A percentile compares a stretch with the other conserved stretches of the same genome.
Conservation (phyloP, 2,888 invertebrate genomes). For the Cryptocephalus moraei region DNA sequence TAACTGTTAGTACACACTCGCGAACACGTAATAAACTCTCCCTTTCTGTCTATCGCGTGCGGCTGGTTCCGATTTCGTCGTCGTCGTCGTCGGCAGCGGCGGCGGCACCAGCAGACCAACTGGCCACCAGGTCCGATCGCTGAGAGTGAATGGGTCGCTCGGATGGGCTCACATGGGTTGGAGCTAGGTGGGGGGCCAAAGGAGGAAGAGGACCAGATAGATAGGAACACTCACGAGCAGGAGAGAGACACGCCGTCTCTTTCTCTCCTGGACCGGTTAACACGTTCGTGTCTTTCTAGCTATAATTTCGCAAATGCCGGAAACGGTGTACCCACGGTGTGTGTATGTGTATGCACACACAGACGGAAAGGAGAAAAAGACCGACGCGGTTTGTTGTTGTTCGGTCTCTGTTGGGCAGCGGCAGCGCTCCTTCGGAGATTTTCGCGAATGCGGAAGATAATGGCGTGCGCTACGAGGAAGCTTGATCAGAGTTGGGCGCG, state of each 20-base stretch:
- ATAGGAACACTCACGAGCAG: constrained; percentile 21
- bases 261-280: too few species aligned
- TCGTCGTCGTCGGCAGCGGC: too few species aligned
- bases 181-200: constrained; percentile 32
- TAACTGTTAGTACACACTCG: constrained; percentile 22
- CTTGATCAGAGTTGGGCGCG: too few species aligned
- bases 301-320: constrained; percentile 36
- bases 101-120: too few species aligned
- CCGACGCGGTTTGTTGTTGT: constrained; percentile 10
- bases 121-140: too few species aligned
- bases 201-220: constrained; percentile 29
- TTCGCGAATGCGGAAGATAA: too few species aligned
- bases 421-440: background rate
- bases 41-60: too few species aligned
- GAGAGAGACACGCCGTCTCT: constrained; percentile 28
- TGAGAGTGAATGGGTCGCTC: too few species aligned
- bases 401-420: constrained; percentile 11
- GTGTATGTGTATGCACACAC: background rate
- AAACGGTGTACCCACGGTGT: constrained; percentile 24
- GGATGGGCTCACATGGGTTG: constrained; percentile 13
- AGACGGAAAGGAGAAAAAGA: background rate
- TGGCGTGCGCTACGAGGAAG: too few species aligned
- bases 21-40: too few species aligned
- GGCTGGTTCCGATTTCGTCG: too few species aligned
- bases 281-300: too few species aligned